phyloP scores from a whole-genome alignment of 2,797 vertebrate species.

The Buceros bicornis region DNA sequence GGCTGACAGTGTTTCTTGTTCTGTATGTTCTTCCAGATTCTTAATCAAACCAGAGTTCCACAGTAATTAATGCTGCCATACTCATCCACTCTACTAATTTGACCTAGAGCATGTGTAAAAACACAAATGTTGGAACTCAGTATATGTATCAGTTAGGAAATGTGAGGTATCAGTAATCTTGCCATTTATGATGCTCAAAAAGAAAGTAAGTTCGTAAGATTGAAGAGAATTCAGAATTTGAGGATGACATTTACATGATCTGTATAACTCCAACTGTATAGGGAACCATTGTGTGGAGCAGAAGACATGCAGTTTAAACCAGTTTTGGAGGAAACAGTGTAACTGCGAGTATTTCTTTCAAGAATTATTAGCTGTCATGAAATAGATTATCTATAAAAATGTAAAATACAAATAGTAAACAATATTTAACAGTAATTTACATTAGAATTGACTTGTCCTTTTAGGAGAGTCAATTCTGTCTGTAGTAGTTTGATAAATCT shows the following conservation, averaged over 20 bases:
- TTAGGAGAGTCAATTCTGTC: no score
- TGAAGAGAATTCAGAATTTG: neutral
- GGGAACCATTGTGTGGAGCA: neutral
- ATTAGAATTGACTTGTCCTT: neutral
- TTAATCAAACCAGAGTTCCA: neutral
- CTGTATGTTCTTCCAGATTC: neutral
- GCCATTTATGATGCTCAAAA: neutral
- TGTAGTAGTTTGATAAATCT: fast-evolving
- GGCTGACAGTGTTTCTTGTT: neutral
- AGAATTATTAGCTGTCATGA: neutral
- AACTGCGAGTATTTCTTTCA: neutral
- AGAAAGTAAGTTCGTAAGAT: neutral
- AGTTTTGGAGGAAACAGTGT: neutral
- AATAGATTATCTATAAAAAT: neutral
- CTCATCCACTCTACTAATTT: neutral
- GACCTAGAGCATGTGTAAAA: neutral
- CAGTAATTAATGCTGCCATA: neutral
- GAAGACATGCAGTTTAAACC: neutral
- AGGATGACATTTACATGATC: neutral
- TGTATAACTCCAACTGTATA: neutral
- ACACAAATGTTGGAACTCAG: neutral
- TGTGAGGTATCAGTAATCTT: neutral
- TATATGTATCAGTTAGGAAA: neutral
- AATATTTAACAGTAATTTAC: neutral
- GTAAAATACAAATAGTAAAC: neutral